Conservation (phyloP, 2,888 invertebrate species). For the Pammene aurita region DNA sequence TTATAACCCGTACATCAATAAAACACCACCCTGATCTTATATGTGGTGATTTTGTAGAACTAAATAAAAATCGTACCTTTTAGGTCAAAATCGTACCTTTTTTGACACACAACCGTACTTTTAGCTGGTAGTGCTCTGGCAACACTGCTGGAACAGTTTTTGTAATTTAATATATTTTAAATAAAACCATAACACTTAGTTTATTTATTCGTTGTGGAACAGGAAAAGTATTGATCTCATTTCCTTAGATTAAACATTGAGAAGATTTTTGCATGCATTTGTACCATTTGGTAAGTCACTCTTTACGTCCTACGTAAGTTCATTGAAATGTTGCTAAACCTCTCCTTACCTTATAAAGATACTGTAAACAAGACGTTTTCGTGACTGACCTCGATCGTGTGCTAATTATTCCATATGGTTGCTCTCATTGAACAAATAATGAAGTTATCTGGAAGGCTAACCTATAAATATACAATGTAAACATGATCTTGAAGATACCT, state of each 20-base stretch:
- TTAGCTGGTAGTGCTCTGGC: no score
- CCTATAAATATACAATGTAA: constrained; percentile 14
- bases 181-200: neutral
- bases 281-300: constrained; percentile 36
- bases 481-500: neutral
- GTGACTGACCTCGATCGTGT: constrained; percentile 32
- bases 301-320: constrained; percentile 34
- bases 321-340: constrained; percentile 24
- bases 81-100: no score
- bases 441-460: constrained; percentile 25
- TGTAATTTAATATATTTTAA: constrained; percentile 21
- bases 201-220: constrained; percentile 13
- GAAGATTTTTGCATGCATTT: constrained; percentile 15
- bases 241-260: neutral
- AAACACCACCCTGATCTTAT: no score
- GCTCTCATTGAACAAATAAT: constrained; percentile 30
- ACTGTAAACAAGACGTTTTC: constrained; percentile 18
- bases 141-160: neutral
- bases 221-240: neutral
- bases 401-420: constrained; percentile 20
- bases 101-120: no score
- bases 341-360: constrained; percentile 29
- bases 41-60: no score
- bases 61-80: no score
- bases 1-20: no score